These are phyloP conservation scores for Pleuronectes platessa DNA, from an alignment of 2,113 vertebrate species.

Conservation along the genomic window DNA sequence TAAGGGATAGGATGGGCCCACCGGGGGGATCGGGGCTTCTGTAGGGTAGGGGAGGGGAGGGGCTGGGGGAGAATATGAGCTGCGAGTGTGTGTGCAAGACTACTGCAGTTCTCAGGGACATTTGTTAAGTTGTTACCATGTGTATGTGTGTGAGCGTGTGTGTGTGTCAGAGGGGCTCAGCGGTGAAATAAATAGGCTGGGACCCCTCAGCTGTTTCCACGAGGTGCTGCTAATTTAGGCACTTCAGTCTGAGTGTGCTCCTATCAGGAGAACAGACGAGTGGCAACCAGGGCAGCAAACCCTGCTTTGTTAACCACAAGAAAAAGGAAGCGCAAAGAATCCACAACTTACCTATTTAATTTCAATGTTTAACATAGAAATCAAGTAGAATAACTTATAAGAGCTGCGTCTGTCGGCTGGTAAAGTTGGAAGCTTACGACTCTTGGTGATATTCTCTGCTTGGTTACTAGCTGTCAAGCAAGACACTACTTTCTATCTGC, in stretches of 20 bases:
- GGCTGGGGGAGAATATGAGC: conserved; percentile 30
- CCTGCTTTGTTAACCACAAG: conserved; percentile 29
- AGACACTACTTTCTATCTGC: neutral
- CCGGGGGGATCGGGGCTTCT: conserved; percentile 1
- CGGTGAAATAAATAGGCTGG: conserved; percentile 80
- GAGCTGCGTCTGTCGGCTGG: neutral
- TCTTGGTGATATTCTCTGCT: neutral
- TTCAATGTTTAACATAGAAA: neutral
- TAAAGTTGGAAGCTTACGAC: neutral
- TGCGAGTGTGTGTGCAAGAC: conserved; percentile 13
- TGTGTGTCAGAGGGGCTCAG: conserved; percentile 55
- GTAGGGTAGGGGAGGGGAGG: neutral
- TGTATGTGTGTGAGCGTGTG: conserved; percentile 21
- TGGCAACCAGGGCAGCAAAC: conserved; percentile 23
- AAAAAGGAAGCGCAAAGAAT: conserved; percentile 8
- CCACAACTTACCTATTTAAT: neutral
- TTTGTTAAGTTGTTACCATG: conserved; percentile 35
- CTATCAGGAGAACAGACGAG: conserved; percentile 56
- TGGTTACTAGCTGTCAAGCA: neutral
- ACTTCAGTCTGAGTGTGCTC: conserved; percentile 56
- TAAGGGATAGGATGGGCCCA: conserved; percentile 16
- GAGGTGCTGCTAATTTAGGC: conserved; percentile 82
- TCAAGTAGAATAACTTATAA: neutral
- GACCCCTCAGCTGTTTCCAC: conserved; percentile 82
- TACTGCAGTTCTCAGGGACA: conserved; percentile 37